Conservation (phyloP, 2,113 vertebrate species). For the Fukomys damarensis region DNA sequence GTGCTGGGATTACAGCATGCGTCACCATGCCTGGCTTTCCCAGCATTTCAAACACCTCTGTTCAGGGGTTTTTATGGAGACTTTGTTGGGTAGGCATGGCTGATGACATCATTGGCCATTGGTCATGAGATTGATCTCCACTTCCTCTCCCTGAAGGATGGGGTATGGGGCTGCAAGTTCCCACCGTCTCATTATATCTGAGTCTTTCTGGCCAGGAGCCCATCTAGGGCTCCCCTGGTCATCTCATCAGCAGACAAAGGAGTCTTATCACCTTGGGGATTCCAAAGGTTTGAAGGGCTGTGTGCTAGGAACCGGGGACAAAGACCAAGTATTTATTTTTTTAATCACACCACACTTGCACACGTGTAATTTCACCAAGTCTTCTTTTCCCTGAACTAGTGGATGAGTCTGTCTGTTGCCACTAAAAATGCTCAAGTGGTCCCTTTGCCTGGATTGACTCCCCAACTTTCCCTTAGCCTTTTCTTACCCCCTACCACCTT, state of each 20-base stretch:
- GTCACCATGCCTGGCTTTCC: no score
- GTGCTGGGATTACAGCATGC: no score
- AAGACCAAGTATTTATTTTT: not conserved
- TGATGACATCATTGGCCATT: not conserved
- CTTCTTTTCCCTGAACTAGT: not conserved
- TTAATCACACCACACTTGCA: not conserved
- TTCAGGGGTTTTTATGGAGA: not conserved
- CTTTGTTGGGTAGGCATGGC: not conserved
- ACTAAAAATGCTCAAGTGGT: not conserved
- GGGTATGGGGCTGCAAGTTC: not conserved
- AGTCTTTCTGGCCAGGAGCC: not conserved
- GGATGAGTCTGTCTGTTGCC: not conserved
- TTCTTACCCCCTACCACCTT: not conserved
- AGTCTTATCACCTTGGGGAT: not conserved
- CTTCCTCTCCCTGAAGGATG: not conserved
- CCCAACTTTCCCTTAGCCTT: not conserved
- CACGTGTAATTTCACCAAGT: constrained; percentile 4
- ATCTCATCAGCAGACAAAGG: constrained; percentile 44
- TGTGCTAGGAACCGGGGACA: not conserved
- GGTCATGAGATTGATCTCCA: not conserved
- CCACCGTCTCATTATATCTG: not conserved
- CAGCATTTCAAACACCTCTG: no score
- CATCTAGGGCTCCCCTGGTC: not conserved
- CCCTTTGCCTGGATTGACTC: not conserved
- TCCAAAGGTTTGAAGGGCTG: not conserved